Evolutionary conservation across 2,797 vertebrate genomes (phyloP), one percentile per base, ranked within the genome.

Genomic region (Notoglanidium macrostoma): DNA sequence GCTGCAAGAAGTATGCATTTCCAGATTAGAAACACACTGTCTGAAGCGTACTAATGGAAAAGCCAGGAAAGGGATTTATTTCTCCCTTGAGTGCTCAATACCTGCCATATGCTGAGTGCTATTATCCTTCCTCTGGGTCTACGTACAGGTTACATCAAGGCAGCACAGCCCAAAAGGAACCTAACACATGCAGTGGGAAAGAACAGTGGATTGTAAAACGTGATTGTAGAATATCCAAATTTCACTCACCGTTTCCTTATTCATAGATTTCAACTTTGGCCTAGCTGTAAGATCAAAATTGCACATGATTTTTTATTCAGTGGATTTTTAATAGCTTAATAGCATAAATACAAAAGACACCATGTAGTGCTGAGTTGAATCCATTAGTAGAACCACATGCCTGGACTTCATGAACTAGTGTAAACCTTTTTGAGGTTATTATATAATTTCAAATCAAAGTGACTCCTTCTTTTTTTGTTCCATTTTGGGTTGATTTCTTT

Each of bases 131-230:
- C 70, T 83, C 59, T 76, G 81, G 72, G 44, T 76, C 40, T 40
- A 40, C 40, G 61, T 83, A 57, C 72, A 83, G 55, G 67, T 83
- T 83, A 87, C 68, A 70, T 87, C 32, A 76, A 80, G 55, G 78
- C 70, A 84, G 73, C 49, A 35, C 17, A 55, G 21, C 35, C 70
- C 32, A 35, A 84, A 55, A 55, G 35, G 59, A 77, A 63, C 26
- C 63, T 72, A 85, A 67, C 59, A 49, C 19, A 85, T 59, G 49
- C 51, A 76, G 72, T 86, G 44, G 54, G 70, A 63, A 81, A 83
- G 14, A 72, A 89, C 78, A 79, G 23, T 46, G 32, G 63, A 21
- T 74, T 85, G 32, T 54, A 81, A 63, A 49, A 82, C 29, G 35
- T 3, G 40, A 40, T 40, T 40, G 40, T 0, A 80, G 32, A 40